Evolutionary conservation across 53 echinoderm and acorn worm genomes (phyloP), one percentile per base, ranked within the genome.

Genomic region (Holothuria leucospilota): DNA sequence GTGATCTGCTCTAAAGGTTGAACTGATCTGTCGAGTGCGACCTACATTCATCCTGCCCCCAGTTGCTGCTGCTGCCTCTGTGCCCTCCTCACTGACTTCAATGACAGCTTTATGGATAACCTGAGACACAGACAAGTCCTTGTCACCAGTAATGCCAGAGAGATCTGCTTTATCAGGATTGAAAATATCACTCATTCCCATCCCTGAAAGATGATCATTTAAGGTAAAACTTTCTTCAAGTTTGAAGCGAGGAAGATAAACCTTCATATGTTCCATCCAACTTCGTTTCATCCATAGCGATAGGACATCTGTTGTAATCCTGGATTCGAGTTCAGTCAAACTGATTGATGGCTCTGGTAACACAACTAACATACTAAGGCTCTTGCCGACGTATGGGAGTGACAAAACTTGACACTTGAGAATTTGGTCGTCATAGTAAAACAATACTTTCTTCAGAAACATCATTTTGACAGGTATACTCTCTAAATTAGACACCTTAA

Each of bases 31-130:
- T 70, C n/a, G 0, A n/a, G n/a, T n/a, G n/a, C n/a, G n/a, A n/a
- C n/a, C n/a, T n/a, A n/a, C n/a, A n/a, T n/a, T 87, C 65, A 91
- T 78, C 16, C 66, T 69, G 6, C 86, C 92, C 18, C 85, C 92
- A 1, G 97, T 95, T 1, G 97, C 95, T 6, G 95, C 95, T 34
- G 97, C 95, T 14, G 97, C 97, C 73, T 97, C 97, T 71, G 89
- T 97, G 2, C 97, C 97, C 70, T 95, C 93, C 56, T 97, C 97
- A 71, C 95, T 95, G 69, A 97, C 95, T 40, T 97, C 97, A 53
- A 97, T 77, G 58, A 94, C 93, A 12, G 94, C 94, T 62, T 93
- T 91, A 68, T 96, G 94, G 39, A 93, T 78, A 11, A 96, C 18
- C 18, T 67, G 84, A 2, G 94, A 94, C 29, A 96, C 91, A 63